These are phyloP conservation scores for Torymus tubicola DNA, from an alignment of 2,888 invertebrate genomes.

Conservation along the genomic window DNA sequence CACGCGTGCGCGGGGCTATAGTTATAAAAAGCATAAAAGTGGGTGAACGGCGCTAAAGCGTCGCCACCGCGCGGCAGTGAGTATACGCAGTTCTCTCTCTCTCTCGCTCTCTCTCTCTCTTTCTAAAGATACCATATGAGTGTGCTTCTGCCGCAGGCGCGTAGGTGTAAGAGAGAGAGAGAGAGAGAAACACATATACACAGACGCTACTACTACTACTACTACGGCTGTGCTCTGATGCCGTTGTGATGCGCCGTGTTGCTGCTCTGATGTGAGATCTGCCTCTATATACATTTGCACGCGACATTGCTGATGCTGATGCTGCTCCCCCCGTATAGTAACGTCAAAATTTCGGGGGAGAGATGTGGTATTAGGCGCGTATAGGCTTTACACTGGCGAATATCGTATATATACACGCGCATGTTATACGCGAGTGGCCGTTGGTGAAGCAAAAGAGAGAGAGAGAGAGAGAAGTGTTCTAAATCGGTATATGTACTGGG, in stretches of 20 bases:
- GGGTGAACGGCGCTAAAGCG: constrained; percentile 17
- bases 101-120: too few species aligned
- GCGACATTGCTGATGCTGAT: not conserved
- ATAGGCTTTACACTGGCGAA: not conserved
- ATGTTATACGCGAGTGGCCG: constrained; percentile 5
- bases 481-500: too few species aligned
- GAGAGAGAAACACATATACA: too few species aligned
- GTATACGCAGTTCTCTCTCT: not conserved
- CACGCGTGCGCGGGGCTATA: not conserved
- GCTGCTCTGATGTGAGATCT: too few species aligned
- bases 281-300: not conserved
- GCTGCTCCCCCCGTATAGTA: constrained; percentile 10
- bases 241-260: too few species aligned
- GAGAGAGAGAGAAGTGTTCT: constrained; percentile 1
- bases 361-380: not conserved
- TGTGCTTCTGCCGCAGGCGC: too few species aligned
- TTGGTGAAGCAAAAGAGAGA: not conserved
- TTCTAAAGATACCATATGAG: constrained; percentile 23
- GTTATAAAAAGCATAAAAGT: constrained; percentile 39
- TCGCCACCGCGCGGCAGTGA: not conserved
- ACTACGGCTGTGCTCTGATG: too few species aligned
- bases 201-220: too few species aligned
- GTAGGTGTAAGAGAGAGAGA: too few species aligned
- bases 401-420: not conserved
- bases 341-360: constrained; percentile 35